phyloP scores from a whole-genome alignment of 2,113 vertebrate species.

The Pterophyllum scalare region DNA sequence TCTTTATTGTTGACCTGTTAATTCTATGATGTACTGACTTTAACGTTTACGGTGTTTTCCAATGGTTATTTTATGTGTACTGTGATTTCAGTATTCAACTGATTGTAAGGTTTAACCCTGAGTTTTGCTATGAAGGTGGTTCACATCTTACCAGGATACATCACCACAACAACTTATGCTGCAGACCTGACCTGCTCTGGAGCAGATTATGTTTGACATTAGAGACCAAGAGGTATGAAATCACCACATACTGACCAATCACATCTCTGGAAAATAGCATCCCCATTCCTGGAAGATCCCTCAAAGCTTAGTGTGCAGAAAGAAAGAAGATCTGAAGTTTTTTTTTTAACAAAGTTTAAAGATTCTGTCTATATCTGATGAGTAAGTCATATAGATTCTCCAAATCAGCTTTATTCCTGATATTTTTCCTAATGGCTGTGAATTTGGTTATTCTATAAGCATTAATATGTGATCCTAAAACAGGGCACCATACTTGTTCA shows the following conservation, averaged over 20 bases:
- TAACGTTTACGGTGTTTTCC: not conserved
- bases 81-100: too few species aligned
- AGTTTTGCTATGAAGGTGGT: not conserved
- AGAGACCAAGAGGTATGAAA: not conserved
- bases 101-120: not conserved
- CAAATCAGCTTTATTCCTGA: too few species aligned
- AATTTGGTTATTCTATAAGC: too few species aligned
- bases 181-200: not conserved
- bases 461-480: not conserved
- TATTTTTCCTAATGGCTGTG: too few species aligned
- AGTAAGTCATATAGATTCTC: too few species aligned
- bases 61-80: not conserved
- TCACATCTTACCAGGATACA: not conserved
- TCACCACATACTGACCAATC: not conserved
- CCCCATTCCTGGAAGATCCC: not conserved
- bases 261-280: not conserved
- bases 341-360: not conserved
- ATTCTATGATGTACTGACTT: not conserved
- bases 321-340: not conserved
- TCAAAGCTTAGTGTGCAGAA: not conserved
- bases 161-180: not conserved
- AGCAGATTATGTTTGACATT: not conserved
- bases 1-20: not conserved
- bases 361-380: not conserved
- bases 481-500: not conserved